phyloP scores from a whole-genome alignment of 2,113 vertebrate species.

The Mustela nigripes region DNA sequence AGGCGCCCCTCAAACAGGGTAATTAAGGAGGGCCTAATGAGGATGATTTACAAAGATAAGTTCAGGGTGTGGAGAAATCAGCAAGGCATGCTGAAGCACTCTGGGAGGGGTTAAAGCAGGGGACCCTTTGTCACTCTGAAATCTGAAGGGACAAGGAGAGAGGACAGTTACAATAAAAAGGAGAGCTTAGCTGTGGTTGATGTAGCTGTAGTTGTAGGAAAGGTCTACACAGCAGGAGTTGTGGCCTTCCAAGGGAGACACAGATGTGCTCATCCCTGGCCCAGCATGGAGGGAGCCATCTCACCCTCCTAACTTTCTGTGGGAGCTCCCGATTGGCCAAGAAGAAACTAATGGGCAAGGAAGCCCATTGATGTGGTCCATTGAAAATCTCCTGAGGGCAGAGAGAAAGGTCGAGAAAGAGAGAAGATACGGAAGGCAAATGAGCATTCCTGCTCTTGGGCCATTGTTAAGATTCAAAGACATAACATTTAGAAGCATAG shows the following conservation, averaged over 20 bases:
- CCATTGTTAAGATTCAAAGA: slow-evolving; percentile 3
- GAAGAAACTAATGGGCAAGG: slow-evolving; percentile 11
- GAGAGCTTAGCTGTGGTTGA: neutral
- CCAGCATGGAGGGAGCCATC: neutral
- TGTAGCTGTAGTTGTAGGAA: neutral
- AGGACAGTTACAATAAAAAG: neutral
- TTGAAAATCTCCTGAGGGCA: neutral
- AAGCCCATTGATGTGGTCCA: neutral
- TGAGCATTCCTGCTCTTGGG: neutral
- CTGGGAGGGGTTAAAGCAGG: neutral
- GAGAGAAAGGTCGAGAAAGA: neutral
- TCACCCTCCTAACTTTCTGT: neutral
- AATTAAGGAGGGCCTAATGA: neutral
- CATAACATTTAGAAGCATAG: neutral
- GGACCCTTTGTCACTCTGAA: neutral
- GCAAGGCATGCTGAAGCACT: neutral
- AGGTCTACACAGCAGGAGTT: neutral
- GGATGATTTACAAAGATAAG: neutral
- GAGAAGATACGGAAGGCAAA: neutral
- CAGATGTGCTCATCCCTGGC: neutral
- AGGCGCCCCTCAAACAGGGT: neutral
- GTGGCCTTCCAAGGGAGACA: neutral
- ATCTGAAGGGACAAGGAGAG: neutral
- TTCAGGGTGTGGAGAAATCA: neutral
- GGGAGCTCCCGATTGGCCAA: neutral